phyloP scores from a whole-genome alignment of 2,797 vertebrate genomes.

The Pangasius sanitwongsei region DNA sequence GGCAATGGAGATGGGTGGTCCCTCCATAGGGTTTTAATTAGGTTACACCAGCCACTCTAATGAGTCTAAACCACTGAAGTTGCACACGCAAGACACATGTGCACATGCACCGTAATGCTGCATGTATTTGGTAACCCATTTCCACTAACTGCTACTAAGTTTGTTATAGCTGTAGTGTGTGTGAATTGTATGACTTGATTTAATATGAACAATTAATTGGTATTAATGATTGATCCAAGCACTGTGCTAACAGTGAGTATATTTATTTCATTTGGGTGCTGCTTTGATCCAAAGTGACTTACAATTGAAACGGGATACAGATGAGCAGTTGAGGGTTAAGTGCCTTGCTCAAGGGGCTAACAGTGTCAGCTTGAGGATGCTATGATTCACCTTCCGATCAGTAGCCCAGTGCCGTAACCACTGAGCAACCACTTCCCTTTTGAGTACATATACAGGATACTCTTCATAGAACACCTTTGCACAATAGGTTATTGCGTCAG shows the following conservation, averaged over 20 bases:
- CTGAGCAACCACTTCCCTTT: not conserved
- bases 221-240: constrained; percentile 3
- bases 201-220: not conserved
- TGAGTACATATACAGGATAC: not conserved
- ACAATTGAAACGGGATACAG: not conserved
- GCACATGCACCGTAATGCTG: constrained; percentile 11
- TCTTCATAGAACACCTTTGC: not conserved
- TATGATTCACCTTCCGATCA: not conserved
- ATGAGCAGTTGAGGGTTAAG: not conserved
- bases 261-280: not conserved
- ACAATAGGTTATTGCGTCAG: not conserved
- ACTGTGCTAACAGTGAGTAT: not conserved
- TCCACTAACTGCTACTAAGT: not conserved
- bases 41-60: constrained; percentile 47
- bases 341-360: not conserved
- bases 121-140: constrained; percentile 17
- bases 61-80: constrained; percentile 57
- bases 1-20: constrained; percentile 59
- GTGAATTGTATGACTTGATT: not conserved
- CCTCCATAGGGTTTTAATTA: constrained; percentile 56
- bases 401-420: not conserved
- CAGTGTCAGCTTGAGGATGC: not conserved
- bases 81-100: constrained; percentile 38
- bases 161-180: not conserved
- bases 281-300: not conserved